These are phyloP conservation scores for Temnothorax longispinosus DNA, from an alignment of 1,140 invertebrate genomes.

Conservation along the genomic window DNA sequence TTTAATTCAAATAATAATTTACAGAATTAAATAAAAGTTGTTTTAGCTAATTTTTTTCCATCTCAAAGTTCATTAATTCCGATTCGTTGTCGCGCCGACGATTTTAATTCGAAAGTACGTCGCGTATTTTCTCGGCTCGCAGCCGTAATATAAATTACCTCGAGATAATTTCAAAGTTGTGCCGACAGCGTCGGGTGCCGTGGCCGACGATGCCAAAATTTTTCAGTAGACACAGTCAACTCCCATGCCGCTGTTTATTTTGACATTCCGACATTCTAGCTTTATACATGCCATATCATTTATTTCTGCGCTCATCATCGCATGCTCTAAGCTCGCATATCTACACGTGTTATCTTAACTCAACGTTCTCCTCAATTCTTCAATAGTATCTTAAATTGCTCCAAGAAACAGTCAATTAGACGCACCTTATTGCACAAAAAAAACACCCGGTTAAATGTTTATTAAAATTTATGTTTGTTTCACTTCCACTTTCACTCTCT, in stretches of 20 bases:
- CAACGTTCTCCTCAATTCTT: neutral
- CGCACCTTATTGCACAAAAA: neutral
- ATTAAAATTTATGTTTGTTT: neutral
- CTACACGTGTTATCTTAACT: conserved; percentile 10
- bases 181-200: conserved; percentile 24
- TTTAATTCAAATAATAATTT: neutral
- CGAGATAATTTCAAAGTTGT: conserved; percentile 68
- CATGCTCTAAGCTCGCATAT: neutral
- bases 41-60: conserved; percentile 28
- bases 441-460: neutral
- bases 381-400: neutral
- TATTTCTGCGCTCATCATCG: conserved; percentile 1
- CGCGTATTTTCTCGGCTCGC: conserved; percentile 46
- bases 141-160: conserved; percentile 68
- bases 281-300: conserved; percentile 7
- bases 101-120: conserved; percentile 66
- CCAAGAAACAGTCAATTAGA: neutral
- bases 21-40: conserved; percentile 1
- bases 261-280: conserved; percentile 19
- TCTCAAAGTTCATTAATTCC: conserved; percentile 33
- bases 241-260: conserved; percentile 41
- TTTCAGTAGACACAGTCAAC: conserved; percentile 39
- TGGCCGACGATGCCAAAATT: conserved; percentile 14
- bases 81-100: conserved; percentile 36
- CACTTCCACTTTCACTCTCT: neutral